Conservation (phyloP, 2,888 invertebrate genomes). For the Parapristionchus giblindavisi region DNA sequence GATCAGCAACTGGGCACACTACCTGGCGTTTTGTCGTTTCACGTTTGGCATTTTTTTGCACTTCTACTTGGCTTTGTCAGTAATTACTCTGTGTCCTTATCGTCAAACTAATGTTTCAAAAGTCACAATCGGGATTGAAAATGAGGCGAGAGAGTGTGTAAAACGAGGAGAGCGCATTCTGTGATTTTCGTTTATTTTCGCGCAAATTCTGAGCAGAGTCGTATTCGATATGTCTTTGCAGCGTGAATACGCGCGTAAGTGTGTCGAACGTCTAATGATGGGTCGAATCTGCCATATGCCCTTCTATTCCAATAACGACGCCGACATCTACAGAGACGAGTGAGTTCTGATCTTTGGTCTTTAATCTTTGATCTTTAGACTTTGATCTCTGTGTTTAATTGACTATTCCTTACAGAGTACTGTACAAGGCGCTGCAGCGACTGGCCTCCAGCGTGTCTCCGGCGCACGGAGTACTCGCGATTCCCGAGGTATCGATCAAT, state of each 20-base stretch:
- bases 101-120: too few relatives aligned
- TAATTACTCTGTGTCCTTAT: too few relatives aligned
- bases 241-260: constrained; percentile 38
- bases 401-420: constrained; percentile 78
- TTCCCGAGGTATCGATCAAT: constrained; percentile 83
- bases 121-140: too few relatives aligned
- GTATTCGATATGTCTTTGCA: not conserved
- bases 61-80: too few relatives aligned
- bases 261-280: constrained; percentile 87
- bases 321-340: constrained; percentile 89
- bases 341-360: constrained; percentile 74
- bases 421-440: constrained; percentile 87
- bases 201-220: too few relatives aligned
- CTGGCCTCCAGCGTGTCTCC: constrained; percentile 81
- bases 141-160: too few relatives aligned
- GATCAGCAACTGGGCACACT: too few relatives aligned
- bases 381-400: constrained; percentile 8
- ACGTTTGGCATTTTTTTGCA: too few relatives aligned
- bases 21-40: too few relatives aligned
- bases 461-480: constrained; percentile 82
- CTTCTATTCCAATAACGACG: constrained; percentile 95
- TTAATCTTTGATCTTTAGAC: too few relatives aligned
- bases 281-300: constrained; percentile 87
- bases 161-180: too few relatives aligned
- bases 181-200: too few relatives aligned